Conservation (phyloP, 2,113 vertebrate genomes). For the Platycercus adscitus region DNA sequence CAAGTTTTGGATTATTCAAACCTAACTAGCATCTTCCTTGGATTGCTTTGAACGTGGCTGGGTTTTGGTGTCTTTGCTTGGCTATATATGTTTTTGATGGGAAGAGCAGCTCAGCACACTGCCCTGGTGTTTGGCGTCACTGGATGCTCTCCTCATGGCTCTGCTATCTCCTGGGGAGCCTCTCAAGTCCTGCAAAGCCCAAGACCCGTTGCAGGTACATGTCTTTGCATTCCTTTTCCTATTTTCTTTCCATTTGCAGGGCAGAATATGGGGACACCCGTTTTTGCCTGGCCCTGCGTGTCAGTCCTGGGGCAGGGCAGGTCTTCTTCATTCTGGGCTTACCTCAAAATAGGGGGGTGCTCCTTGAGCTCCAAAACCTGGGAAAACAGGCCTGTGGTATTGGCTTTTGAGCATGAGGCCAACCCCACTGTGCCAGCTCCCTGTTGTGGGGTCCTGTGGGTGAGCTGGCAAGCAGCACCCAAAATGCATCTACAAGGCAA, state of each 20-base stretch:
- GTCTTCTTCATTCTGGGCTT: background rate
- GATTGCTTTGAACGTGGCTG: background rate
- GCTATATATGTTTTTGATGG: background rate
- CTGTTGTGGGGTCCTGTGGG: rapidly evolving
- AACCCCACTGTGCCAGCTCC: rapidly evolving
- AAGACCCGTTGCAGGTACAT: rapidly evolving
- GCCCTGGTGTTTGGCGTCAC: rapidly evolving
- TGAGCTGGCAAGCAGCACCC: background rate
- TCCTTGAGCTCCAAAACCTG: background rate
- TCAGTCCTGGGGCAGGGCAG: background rate
- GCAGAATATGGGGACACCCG: background rate
- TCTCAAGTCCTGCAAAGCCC: background rate
- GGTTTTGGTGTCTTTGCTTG: background rate
- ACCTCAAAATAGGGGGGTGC: rapidly evolving
- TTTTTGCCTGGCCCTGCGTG: background rate
- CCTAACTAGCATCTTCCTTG: background rate
- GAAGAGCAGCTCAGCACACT: background rate
- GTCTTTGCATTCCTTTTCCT: background rate
- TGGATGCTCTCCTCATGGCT: background rate
- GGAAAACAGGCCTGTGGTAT: background rate
- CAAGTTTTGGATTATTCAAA: background rate
- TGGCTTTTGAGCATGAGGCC: background rate
- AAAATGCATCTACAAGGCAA: background rate
- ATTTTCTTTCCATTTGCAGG: background rate
- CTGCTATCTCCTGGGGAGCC: background rate